Base-by-base conservation (phyloP, 2,797 vertebrate genomes). In the Schizothorax lantsangensis region DNA sequence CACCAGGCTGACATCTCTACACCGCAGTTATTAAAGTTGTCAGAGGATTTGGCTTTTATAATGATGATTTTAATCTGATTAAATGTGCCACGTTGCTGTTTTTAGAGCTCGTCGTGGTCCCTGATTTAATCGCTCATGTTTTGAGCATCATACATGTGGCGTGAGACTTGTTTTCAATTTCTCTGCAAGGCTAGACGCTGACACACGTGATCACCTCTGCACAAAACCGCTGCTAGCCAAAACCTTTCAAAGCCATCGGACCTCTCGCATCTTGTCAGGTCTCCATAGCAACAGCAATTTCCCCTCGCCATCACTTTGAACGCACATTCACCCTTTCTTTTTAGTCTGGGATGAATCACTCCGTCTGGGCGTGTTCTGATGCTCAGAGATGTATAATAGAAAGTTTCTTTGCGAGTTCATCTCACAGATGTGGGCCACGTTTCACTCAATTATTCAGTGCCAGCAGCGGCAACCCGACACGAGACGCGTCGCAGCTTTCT, bases 221-320 rank as follows among this genome's bases (percentile, higher is more conserved):
- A 59, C 68, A 43, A 74, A 82, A 82, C 17, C 64, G 9, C n/a
- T 7, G 14, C 5, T 57, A 17, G 59, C 64, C 57, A 19, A 30
- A 77, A 83, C 68, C 33, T 49, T 43, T 79, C 21, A 59, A 52
- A 59, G 38, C 33, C 15, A 21, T 62, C 19, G 30, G 19, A 74
- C 73, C 69, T 33, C 19, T 36, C 1, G 83, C 83, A 80, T 81
- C 36, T 77, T 84, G 87, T 82, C 43, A 17, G 33, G 88, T 94
- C 86, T 89, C 93, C 92, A 92, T 92, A 87, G 92, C 91, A 93
- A 93, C 93, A 78, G 40, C 59, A 73, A 4, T 21, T 49, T 45
- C 30, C 30, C 62, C 23, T 84, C 43, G 21, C 43, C 30, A 84
- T 8, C 19, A 2, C 43, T 49, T 77, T 57, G 64, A 72, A 45